Evolutionary conservation across 1,140 invertebrate genomes (phyloP).

Genomic region (Zaprionus kolodkinae): DNA sequence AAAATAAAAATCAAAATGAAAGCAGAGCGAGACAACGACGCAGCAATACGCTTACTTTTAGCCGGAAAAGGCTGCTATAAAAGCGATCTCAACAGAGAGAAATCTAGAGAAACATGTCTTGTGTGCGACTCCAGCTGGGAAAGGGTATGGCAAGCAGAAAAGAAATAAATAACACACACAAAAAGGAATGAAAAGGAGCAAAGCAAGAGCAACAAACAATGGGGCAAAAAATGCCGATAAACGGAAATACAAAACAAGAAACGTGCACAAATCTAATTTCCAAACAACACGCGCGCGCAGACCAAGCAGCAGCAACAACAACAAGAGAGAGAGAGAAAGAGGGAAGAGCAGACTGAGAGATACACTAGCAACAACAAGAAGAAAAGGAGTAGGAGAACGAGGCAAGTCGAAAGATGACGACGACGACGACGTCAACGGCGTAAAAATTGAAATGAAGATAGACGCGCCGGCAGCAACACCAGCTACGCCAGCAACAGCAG

Average conservation of each 20-base stretch:
- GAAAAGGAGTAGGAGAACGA: slow-evolving; percentile 28
- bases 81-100: neutral
- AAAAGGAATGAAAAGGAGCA: slow-evolving; percentile 17
- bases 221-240: slow-evolving; percentile 67
- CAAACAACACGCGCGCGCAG: slow-evolving; percentile 75
- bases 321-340: neutral
- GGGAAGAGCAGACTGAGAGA: slow-evolving; percentile 22
- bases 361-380: slow-evolving; percentile 34
- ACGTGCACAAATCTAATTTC: slow-evolving; percentile 82
- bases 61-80: neutral
- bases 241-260: slow-evolving; percentile 81
- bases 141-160: slow-evolving; percentile 12
- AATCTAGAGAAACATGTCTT: neutral
- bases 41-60: neutral
- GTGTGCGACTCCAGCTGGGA: neutral
- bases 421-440: slow-evolving; percentile 55
- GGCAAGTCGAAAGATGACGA: slow-evolving; percentile 27
- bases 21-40: neutral
- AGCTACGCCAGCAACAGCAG: slow-evolving; percentile 9
- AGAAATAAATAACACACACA: slow-evolving; percentile 37
- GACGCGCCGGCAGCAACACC: slow-evolving; percentile 40
- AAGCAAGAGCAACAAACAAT: slow-evolving; percentile 33
- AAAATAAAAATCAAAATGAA: slow-evolving; percentile 6
- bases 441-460: slow-evolving; percentile 79
- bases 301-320: slow-evolving; percentile 33